Conservation (phyloP, 2,888 invertebrate genomes). For the Bellardia bayeri region DNA sequence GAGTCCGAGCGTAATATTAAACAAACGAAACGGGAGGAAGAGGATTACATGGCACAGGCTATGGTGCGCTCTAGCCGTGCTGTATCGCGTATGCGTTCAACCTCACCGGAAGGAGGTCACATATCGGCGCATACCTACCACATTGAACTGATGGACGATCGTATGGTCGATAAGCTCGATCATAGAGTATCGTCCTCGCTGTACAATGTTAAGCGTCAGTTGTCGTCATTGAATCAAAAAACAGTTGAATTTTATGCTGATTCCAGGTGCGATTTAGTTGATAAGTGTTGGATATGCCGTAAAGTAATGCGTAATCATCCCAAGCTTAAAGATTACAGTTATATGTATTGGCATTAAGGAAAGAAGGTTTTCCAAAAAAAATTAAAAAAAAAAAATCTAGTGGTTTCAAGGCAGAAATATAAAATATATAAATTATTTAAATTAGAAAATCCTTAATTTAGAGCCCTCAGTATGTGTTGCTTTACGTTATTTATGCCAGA, state of each 20-base stretch:
- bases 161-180: slow-evolving; percentile 83
- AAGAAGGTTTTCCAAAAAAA: background rate
- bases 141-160: slow-evolving; percentile 83
- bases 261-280: slow-evolving; percentile 83
- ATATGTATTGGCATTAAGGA: slow-evolving; percentile 75
- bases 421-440: too few species aligned
- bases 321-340: slow-evolving; percentile 81
- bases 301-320: slow-evolving; percentile 83
- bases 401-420: slow-evolving; percentile 33
- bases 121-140: slow-evolving; percentile 80
- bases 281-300: slow-evolving; percentile 84
- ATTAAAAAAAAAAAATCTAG: background rate
- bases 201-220: slow-evolving; percentile 83
- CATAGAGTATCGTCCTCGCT: slow-evolving; percentile 83
- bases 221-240: slow-evolving; percentile 82
- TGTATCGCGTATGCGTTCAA: slow-evolving; percentile 80
- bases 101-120: slow-evolving; percentile 76
- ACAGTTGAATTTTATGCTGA: slow-evolving; percentile 84
- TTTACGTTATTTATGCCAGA: too few species aligned
- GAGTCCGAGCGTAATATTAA: slow-evolving; percentile 85
- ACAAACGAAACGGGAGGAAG: slow-evolving; percentile 80
- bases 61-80: slow-evolving; percentile 81
- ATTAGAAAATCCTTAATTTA: too few species aligned
- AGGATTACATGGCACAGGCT: slow-evolving; percentile 80
- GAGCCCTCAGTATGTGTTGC: too few species aligned